phyloP scores from a whole-genome alignment of 2,113 vertebrate genomes.

The Xyrauchen texanus region DNA sequence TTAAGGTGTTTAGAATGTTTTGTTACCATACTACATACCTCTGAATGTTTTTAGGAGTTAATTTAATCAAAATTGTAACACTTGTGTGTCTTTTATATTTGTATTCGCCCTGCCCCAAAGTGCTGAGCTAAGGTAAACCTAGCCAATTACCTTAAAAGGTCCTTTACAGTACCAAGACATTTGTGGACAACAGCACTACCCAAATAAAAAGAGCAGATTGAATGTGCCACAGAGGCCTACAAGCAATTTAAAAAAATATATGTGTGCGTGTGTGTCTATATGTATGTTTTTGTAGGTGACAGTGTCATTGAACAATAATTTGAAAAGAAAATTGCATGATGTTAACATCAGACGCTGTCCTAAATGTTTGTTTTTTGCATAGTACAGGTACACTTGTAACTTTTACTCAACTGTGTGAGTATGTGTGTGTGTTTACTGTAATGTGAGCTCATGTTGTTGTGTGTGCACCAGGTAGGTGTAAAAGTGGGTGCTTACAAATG shows the following conservation, averaged over 20 bases:
- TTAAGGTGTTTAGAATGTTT: too few relatives aligned
- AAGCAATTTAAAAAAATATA: too few relatives aligned
- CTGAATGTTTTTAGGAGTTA: not conserved
- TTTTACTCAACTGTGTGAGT: not conserved
- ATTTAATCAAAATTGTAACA: not conserved
- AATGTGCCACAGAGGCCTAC: not conserved
- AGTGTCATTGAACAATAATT: not conserved
- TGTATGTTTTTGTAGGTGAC: not conserved
- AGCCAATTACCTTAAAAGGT: not conserved
- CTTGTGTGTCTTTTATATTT: not conserved
- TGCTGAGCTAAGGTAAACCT: not conserved
- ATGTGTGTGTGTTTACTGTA: constrained; percentile 17
- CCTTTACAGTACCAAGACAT: not conserved
- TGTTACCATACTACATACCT: too few relatives aligned
- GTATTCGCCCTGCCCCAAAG: not conserved
- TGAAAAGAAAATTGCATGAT: not conserved
- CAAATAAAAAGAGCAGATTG: not conserved
- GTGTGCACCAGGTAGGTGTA: constrained; percentile 39
- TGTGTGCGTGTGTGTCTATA: not conserved
- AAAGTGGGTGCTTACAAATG: constrained; percentile 42
- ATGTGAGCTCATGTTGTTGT: not conserved
- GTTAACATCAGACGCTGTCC: not conserved
- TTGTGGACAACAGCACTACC: not conserved
- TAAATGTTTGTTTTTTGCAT: not conserved
- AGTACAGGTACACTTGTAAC: not conserved